A percentile compares a stretch with the other conserved stretches of the same genome.
Conservation (phyloP, 2,113 vertebrate genomes). For the Nothobranchius furzeri region DNA sequence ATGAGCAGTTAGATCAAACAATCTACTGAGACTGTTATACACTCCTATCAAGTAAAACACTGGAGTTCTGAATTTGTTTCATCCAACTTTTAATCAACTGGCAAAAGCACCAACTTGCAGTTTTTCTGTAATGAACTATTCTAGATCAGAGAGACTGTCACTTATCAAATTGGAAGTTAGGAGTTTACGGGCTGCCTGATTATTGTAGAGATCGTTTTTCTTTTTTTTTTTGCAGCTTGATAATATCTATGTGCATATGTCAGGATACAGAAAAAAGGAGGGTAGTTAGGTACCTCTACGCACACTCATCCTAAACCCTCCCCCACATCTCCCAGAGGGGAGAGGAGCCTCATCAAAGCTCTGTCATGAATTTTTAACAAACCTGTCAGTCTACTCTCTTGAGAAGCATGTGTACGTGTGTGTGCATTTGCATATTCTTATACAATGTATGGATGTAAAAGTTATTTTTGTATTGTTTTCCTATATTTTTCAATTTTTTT, state of each 20-base stretch:
- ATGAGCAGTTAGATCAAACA: constrained; percentile 54
- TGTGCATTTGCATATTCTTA: constrained; percentile 1
- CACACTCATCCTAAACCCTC: constrained; percentile 21
- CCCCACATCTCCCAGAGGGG: constrained; percentile 56
- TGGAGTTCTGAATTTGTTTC: constrained; percentile 33
- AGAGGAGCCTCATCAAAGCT: constrained; percentile 63
- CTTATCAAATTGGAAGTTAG: constrained; percentile 40
- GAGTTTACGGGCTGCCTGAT: constrained; percentile 16
- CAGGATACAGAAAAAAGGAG: constrained; percentile 20
- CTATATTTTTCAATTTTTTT: constrained; percentile 19
- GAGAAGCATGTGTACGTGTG: constrained; percentile 26
- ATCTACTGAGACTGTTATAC: constrained; percentile 24
- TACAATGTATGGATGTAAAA: neutral
- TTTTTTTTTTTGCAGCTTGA: constrained; percentile 9
- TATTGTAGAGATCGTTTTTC: constrained; percentile 7
- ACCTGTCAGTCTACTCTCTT: constrained; percentile 54
- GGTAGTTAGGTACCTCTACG: constrained; percentile 60
- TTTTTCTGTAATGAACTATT: constrained; percentile 42
- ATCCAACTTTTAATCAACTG: constrained; percentile 44
- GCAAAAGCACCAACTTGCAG: constrained; percentile 20
- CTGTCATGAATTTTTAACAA: constrained; percentile 76
- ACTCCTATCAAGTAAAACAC: constrained; percentile 41
- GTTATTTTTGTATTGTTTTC: neutral
- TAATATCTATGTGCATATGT: constrained; percentile 18
- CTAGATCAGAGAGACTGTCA: constrained; percentile 41